These are phyloP conservation scores for Cynaeus angustus DNA, from an alignment of 2,888 invertebrate species.

Conservation along the genomic window DNA sequence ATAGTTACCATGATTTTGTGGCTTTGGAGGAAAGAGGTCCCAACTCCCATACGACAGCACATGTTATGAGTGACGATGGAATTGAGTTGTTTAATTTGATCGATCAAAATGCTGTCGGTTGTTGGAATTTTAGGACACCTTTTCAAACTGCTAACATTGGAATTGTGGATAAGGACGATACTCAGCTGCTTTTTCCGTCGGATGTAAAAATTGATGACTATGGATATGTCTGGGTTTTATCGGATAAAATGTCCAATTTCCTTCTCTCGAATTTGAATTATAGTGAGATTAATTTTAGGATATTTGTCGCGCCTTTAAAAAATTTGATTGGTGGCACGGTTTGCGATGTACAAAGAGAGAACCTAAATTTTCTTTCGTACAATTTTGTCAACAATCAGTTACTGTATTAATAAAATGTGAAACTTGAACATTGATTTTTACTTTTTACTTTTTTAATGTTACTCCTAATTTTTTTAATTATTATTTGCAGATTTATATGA, in stretches of 20 bases:
- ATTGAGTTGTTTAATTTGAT: slow-evolving; percentile 85
- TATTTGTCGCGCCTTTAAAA: slow-evolving; percentile 81
- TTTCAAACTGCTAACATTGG: slow-evolving; percentile 80
- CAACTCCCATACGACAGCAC: slow-evolving; percentile 81
- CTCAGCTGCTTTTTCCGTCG: slow-evolving; percentile 84
- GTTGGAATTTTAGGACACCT: slow-evolving; percentile 83
- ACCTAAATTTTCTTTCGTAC: neutral
- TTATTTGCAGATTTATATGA: no score
- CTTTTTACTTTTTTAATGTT: no score
- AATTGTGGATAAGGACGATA: slow-evolving; percentile 84
- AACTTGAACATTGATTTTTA: no score
- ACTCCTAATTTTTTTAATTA: no score
- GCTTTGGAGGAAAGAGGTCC: slow-evolving; percentile 79
- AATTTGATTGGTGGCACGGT: slow-evolving; percentile 81
- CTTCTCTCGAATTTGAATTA: slow-evolving; percentile 80
- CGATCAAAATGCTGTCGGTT: slow-evolving; percentile 88
- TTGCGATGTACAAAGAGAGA: slow-evolving; percentile 27
- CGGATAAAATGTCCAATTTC: slow-evolving; percentile 88
- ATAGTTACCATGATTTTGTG: slow-evolving; percentile 83
- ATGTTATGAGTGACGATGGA: slow-evolving; percentile 84
- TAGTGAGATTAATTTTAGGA: slow-evolving; percentile 85
- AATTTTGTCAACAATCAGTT: neutral
- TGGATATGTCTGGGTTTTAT: slow-evolving; percentile 85
- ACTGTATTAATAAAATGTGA: neutral
- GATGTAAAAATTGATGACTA: slow-evolving; percentile 85